Evolutionary conservation across 2,113 vertebrate genomes (phyloP).

Genomic region (Sinocyclocheilus rhinocerous): DNA sequence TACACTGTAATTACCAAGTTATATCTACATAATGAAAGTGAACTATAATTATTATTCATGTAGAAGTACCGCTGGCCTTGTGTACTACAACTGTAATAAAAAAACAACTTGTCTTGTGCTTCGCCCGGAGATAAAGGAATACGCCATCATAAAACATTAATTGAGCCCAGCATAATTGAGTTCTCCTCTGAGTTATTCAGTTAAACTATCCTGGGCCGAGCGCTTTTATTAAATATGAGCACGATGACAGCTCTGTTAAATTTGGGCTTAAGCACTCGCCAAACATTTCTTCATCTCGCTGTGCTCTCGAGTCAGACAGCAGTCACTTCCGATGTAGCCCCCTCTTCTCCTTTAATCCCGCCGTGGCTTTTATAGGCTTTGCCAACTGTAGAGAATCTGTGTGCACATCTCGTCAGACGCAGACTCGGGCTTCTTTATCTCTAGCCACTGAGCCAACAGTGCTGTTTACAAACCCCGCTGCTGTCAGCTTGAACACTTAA

Average conservation of each 20-base stretch:
- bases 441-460: constrained; percentile 46
- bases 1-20: background rate
- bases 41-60: background rate
- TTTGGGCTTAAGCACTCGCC: constrained; percentile 3
- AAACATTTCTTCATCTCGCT: constrained; percentile 23
- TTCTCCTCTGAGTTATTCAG: background rate
- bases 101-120: background rate
- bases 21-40: background rate
- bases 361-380: constrained; percentile 39
- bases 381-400: constrained; percentile 43
- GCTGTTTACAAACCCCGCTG: constrained; percentile 48
- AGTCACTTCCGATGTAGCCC: constrained; percentile 39
- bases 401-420: constrained; percentile 41
- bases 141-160: background rate
- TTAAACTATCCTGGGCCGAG: constrained; percentile 9
- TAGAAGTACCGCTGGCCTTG: background rate
- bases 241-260: constrained; percentile 26
- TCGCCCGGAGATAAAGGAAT: background rate
- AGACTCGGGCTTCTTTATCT: constrained; percentile 42
- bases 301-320: background rate
- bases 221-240: constrained; percentile 14
- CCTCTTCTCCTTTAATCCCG: constrained; percentile 41
- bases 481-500: constrained; percentile 50
- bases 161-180: constrained; percentile 1
- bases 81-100: background rate